Percentiles rank a stretch among this genome's conserved stretches.
Conservation (phyloP, 2,888 invertebrate species). For the Rotaria macrura region DNA sequence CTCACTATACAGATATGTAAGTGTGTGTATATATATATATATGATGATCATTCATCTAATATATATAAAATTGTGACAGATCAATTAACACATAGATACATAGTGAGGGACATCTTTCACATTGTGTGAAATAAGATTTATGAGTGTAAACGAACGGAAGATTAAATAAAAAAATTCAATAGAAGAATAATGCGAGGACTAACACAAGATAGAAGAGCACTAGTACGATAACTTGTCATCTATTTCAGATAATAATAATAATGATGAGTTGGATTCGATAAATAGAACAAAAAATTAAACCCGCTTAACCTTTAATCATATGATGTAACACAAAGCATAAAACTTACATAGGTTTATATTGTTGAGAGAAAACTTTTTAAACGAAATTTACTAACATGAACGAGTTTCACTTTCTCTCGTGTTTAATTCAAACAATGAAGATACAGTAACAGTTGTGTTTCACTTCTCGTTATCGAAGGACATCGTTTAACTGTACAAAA, state of each 20-base stretch:
- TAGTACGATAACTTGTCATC: background rate
- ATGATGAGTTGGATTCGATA: background rate
- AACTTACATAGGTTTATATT: background rate
- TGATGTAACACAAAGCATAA: background rate
- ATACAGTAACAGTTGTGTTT: background rate
- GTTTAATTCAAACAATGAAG: background rate
- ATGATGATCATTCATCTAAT: background rate
- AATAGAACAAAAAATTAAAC: background rate
- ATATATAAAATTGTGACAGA: background rate
- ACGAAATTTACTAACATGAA: background rate
- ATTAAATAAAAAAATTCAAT: background rate
- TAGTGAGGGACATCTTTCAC: background rate
- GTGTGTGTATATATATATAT: no score
- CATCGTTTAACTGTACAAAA: background rate
- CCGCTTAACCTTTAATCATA: background rate
- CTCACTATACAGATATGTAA: background rate
- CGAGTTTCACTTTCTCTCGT: background rate
- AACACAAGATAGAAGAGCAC: background rate
- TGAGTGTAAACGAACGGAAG: background rate
- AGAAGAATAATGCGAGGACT: no score
- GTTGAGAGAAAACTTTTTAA: background rate
- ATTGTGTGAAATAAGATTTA: background rate
- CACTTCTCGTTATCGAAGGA: background rate
- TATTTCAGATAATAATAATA: background rate
- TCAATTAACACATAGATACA: background rate